phyloP scores from a whole-genome alignment of 2,888 invertebrate genomes.

The Oscheius myriophilus region DNA sequence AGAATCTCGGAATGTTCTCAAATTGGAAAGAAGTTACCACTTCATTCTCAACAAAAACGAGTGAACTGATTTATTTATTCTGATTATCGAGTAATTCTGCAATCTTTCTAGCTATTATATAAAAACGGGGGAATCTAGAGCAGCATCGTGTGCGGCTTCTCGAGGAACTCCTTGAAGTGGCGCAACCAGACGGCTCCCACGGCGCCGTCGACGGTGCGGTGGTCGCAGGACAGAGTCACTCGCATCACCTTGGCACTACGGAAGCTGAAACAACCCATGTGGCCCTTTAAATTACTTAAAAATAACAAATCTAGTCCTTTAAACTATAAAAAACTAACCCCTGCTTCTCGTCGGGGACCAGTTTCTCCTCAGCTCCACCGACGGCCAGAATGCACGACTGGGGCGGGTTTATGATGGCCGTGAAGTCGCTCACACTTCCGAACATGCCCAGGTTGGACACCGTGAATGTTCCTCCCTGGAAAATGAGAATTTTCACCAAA shows the following conservation, averaged over 20 bases:
- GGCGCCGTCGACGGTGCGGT: constrained; percentile 96
- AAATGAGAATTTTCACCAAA: not conserved
- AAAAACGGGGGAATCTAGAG: constrained; percentile 75
- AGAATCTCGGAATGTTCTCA: no score
- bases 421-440: constrained; percentile 76
- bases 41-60: no score
- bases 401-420: constrained; percentile 81
- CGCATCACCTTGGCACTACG: constrained; percentile 80
- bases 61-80: no score
- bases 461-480: constrained; percentile 75
- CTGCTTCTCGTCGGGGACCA: constrained; percentile 59
- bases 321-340: constrained; percentile 43
- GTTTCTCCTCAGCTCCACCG: constrained; percentile 71
- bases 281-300: not conserved
- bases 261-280: constrained; percentile 47
- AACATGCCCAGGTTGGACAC: constrained; percentile 81
- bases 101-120: no score
- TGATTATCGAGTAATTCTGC: no score
- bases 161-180: constrained; percentile 86
- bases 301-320: not conserved
- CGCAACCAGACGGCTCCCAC: constrained; percentile 95
- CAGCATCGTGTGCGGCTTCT: constrained; percentile 92
- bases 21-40: no score
- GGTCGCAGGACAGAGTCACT: constrained; percentile 95
- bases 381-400: constrained; percentile 80